Percentiles rank a stretch among this genome's conserved stretches.
Conservation (phyloP, 2,888 invertebrate genomes). For the Halictus ligatus region DNA sequence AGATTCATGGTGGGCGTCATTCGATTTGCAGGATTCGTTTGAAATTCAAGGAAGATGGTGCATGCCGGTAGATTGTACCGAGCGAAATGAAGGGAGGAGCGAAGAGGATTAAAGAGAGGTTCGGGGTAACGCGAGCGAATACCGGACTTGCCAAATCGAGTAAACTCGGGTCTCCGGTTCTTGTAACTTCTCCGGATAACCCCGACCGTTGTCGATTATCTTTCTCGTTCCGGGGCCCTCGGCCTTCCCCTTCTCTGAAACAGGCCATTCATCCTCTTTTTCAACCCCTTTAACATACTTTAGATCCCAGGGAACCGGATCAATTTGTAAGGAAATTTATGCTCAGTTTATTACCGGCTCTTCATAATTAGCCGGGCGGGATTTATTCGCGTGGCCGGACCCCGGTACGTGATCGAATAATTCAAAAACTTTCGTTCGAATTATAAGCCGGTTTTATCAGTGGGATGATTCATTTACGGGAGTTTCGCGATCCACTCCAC, state of each 20-base stretch:
- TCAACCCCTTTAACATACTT: slow-evolving; percentile 24
- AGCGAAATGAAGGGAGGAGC: slow-evolving; percentile 20
- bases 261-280: slow-evolving; percentile 28
- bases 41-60: slow-evolving; percentile 70
- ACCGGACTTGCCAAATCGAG: slow-evolving; percentile 70
- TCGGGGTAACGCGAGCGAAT: slow-evolving; percentile 42
- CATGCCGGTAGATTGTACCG: slow-evolving; percentile 22
- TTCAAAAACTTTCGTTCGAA: slow-evolving; percentile 22
- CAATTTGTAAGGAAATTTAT: slow-evolving; percentile 30
- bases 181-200: slow-evolving; percentile 59
- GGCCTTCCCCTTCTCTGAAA: not conserved
- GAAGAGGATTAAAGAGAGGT: slow-evolving; percentile 21
- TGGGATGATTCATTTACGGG: slow-evolving; percentile 32
- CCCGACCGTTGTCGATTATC: slow-evolving; percentile 43
- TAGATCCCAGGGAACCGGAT: slow-evolving; percentile 23
- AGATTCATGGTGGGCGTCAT: slow-evolving; percentile 75
- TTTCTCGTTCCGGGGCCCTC: slow-evolving; percentile 26
- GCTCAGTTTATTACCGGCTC: slow-evolving; percentile 14
- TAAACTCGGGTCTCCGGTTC: slow-evolving; percentile 62
- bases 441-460: slow-evolving; percentile 36
- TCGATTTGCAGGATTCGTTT: slow-evolving; percentile 74
- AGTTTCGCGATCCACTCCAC: slow-evolving; percentile 35
- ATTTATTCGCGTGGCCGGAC: slow-evolving; percentile 13
- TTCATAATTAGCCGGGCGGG: slow-evolving; percentile 13
- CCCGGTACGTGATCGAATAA: not conserved